phyloP scores from a whole-genome alignment of 2,113 vertebrate species.

The Castor canadensis region DNA sequence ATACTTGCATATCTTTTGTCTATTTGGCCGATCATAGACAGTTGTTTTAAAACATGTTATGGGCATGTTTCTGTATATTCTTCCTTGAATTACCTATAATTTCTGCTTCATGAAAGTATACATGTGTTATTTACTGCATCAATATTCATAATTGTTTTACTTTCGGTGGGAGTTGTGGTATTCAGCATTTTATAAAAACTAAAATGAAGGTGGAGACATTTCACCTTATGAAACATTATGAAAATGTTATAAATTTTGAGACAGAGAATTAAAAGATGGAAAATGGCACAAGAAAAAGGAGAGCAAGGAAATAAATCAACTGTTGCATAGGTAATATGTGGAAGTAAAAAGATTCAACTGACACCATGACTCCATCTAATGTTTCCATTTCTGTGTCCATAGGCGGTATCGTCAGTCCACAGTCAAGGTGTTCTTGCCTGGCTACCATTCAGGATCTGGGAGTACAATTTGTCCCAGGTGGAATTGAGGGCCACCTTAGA shows the following conservation, averaged over 20 bases:
- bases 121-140: background rate
- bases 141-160: background rate
- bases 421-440: background rate
- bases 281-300: background rate
- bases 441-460: background rate
- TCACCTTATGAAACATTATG: too few relatives aligned
- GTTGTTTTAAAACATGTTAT: background rate
- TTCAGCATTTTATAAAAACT: background rate
- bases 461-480: background rate
- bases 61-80: background rate
- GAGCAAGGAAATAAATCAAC: background rate
- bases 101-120: background rate
- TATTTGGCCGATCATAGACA: background rate
- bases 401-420: background rate
- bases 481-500: background rate
- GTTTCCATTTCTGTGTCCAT: background rate
- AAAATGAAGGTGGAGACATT: background rate
- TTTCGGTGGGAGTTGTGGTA: background rate
- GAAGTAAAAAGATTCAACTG: background rate
- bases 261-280: background rate
- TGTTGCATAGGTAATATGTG: background rate
- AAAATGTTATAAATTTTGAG: background rate
- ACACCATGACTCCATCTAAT: background rate
- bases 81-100: background rate
- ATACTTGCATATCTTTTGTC: background rate